phyloP scores from a whole-genome alignment of 2,113 vertebrate species.

The Anarhynchus alexandrinus region DNA sequence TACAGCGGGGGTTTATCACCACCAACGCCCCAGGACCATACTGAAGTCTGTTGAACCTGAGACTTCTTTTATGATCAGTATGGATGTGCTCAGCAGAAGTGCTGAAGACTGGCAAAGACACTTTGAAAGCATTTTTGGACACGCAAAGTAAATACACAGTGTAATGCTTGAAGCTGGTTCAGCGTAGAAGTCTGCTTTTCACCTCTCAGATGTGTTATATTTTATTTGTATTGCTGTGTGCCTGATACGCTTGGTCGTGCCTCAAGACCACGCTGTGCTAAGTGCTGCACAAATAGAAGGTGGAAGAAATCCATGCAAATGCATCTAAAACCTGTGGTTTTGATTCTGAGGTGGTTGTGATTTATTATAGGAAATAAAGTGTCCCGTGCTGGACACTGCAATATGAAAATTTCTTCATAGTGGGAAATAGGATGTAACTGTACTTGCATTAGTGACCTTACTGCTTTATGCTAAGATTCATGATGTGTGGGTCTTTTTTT shows the following conservation, averaged over 20 bases:
- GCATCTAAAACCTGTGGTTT: not conserved
- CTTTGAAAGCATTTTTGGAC: not conserved
- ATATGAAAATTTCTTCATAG: not conserved
- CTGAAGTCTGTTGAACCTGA: not conserved
- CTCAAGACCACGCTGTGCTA: not conserved
- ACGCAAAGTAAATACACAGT: rapidly evolving
- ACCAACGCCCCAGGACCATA: rapidly evolving
- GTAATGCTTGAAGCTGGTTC: not conserved
- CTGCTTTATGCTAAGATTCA: not conserved
- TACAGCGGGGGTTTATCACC: rapidly evolving
- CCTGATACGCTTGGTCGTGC: rapidly evolving
- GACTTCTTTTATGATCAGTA: not conserved
- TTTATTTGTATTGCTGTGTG: not conserved
- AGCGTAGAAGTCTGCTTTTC: not conserved
- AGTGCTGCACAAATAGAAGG: not conserved
- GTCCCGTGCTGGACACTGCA: not conserved
- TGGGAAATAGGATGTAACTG: not conserved
- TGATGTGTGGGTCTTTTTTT: not conserved
- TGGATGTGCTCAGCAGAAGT: not conserved
- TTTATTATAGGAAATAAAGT: not conserved
- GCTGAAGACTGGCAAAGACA: not conserved
- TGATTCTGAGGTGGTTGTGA: not conserved
- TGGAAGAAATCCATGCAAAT: not conserved
- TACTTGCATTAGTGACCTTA: not conserved
- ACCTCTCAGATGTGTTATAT: not conserved